A percentile compares a stretch with the other conserved stretches of the same genome.
These are phyloP conservation scores for Idris sp. DNA, from an alignment of 1,140 invertebrate genomes.

Conservation along the genomic window DNA sequence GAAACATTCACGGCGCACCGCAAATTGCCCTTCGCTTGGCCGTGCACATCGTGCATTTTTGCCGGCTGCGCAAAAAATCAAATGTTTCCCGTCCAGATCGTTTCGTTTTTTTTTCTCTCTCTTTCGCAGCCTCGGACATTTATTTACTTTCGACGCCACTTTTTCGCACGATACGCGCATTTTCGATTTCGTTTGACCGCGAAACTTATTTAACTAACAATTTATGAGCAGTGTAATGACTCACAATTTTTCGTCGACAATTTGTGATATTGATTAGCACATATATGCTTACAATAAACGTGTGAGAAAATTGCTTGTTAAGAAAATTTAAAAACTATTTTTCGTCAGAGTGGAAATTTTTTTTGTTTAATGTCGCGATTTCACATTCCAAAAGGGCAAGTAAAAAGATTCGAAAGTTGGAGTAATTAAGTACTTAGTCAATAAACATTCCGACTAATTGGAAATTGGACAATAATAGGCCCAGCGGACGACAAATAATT, in stretches of 20 bases:
- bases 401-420: conserved; percentile 6
- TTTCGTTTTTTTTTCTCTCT: conserved; percentile 24
- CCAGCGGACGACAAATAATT: conserved; percentile 58
- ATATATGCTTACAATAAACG: no score
- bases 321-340: no score
- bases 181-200: conserved; percentile 1
- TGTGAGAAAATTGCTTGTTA: no score
- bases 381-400: neutral
- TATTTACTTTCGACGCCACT: conserved; percentile 45
- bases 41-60: conserved; percentile 41
- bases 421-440: conserved; percentile 21
- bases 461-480: conserved; percentile 60
- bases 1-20: conserved; percentile 78
- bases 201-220: conserved; percentile 8
- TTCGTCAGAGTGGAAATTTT: no score
- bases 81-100: conserved; percentile 64
- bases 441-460: conserved; percentile 67
- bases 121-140: conserved; percentile 14
- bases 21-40: conserved; percentile 73
- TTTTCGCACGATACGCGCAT: conserved; percentile 9
- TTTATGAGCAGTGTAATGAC: no score
- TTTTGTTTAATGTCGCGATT: no score
- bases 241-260: no score
- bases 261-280: no score
- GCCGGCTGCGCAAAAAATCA: conserved; percentile 68